Percentiles rank a stretch among this genome's conserved stretches.
phyloP scores from a whole-genome alignment of 2,113 vertebrate species.

The Platycercus adscitus region DNA sequence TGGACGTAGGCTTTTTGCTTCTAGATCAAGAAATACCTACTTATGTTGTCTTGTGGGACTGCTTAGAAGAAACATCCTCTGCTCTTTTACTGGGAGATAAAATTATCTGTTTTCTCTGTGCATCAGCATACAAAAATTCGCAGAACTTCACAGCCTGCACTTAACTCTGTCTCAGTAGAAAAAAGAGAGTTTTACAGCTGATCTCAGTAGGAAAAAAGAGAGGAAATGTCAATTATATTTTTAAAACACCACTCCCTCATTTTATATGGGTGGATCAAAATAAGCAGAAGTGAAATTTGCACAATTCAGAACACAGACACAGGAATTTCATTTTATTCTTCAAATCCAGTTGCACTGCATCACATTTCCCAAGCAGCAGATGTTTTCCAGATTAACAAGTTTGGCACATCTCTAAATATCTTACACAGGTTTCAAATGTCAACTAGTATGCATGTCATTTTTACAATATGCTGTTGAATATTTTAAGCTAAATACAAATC shows the following conservation, averaged over 20 bases:
- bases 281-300: neutral
- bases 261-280: neutral
- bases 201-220: neutral
- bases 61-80: neutral
- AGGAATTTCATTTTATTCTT: neutral
- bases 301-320: neutral
- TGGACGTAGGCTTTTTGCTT: neutral
- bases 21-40: neutral
- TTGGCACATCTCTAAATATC: neutral
- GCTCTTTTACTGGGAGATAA: neutral
- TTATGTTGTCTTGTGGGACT: neutral
- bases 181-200: neutral
- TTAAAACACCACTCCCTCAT: neutral
- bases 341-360: neutral
- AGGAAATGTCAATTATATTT: neutral
- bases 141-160: neutral
- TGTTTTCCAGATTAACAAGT: neutral
- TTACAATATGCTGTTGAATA: neutral
- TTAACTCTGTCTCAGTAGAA: neutral
- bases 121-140: neutral
- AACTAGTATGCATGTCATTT: neutral
- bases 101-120: neutral
- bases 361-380: neutral
- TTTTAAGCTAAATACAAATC: neutral
- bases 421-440: neutral